Base-by-base conservation (phyloP, 2,797 vertebrate genomes). In the Danio jaintianensis region DNA sequence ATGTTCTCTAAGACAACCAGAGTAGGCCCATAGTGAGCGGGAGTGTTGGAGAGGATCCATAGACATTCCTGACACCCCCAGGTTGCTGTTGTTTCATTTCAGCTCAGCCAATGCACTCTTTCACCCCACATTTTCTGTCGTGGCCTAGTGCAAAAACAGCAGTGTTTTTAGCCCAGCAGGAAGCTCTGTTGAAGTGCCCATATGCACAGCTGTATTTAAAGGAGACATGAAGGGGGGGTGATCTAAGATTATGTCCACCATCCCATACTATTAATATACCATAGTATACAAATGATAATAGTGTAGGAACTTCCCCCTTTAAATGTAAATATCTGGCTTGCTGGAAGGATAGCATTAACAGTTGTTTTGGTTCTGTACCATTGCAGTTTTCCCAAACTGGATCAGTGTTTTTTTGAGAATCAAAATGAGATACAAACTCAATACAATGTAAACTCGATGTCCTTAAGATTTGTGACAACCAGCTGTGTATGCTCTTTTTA, bases 61-160 rank as follows among this genome's bases (percentile, higher is more conserved):
- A 86, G 78, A 89, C 92, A 94, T 94, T 95, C 92, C 90, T 93
- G 87, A 90, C 91, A 92, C 92, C 86, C 85, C 91, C 90, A 93
- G 91, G 92, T 93, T 93, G 92, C 91, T 88, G 89, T 93, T 93
- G 92, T 92, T 93, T 93, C 92, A 93, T 93, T 92, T 92, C 87
- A 93, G 93, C 93, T 91, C 92, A 93, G 91, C 89, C 88, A 83
- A 86, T 93, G 94, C 89, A 94, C 94, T 94, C 94, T 90, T 86
- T 94, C 93, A 94, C 93, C 93, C 93, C 91, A 70, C 85, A 71
- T 82, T 81, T 81, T 79, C 81, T 81, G 52, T 71, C 75, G 52
- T 79, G 72, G 71, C 75, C 75, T 81, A 53, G 83, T 76, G 74
- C 83, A 79, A 71, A 86, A 83, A 83, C 81, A 84, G 67, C 36